These are phyloP conservation scores for Helicoverpa armigera DNA, from an alignment of 1,140 invertebrate species.

Conservation along the genomic window DNA sequence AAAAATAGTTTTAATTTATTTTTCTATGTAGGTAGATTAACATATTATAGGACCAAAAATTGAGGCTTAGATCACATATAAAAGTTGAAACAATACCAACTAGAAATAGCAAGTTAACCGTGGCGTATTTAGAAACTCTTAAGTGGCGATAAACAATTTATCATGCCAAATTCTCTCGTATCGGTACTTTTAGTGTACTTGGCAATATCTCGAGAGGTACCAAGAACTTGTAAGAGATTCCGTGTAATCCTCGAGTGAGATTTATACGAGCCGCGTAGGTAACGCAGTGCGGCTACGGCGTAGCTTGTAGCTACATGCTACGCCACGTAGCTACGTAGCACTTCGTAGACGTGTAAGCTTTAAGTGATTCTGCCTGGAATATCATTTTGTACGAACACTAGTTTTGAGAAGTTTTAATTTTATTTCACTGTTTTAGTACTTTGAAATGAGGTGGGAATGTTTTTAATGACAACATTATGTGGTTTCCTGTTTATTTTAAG, in stretches of 20 bases:
- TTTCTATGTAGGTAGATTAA: background rate
- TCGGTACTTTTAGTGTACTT: constrained; percentile 56
- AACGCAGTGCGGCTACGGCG: constrained; percentile 72
- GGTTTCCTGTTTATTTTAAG: constrained; percentile 41
- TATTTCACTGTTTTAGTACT: constrained; percentile 26
- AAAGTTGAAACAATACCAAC: constrained; percentile 26
- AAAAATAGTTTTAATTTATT: too few relatives aligned
- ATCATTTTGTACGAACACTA: constrained; percentile 45
- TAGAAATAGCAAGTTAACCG: constrained; percentile 25
- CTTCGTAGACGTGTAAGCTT: constrained; percentile 57
- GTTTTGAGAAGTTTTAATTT: constrained; percentile 39
- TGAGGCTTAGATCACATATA: background rate
- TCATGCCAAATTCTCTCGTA: constrained; percentile 51
- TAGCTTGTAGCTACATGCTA: constrained; percentile 61
- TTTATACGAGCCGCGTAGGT: constrained; percentile 71
- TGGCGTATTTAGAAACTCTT: constrained; percentile 41
- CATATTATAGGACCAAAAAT: background rate
- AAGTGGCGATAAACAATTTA: constrained; percentile 51
- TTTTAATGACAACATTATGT: constrained; percentile 20
- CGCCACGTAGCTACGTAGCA: constrained; percentile 53
- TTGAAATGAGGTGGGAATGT: constrained; percentile 5
- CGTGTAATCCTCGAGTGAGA: constrained; percentile 69
- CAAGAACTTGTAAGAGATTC: constrained; percentile 70
- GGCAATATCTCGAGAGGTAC: constrained; percentile 66
- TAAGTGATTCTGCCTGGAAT: constrained; percentile 52